Conservation (phyloP, 2,888 invertebrate genomes). For the Cerceris ruficornis region DNA sequence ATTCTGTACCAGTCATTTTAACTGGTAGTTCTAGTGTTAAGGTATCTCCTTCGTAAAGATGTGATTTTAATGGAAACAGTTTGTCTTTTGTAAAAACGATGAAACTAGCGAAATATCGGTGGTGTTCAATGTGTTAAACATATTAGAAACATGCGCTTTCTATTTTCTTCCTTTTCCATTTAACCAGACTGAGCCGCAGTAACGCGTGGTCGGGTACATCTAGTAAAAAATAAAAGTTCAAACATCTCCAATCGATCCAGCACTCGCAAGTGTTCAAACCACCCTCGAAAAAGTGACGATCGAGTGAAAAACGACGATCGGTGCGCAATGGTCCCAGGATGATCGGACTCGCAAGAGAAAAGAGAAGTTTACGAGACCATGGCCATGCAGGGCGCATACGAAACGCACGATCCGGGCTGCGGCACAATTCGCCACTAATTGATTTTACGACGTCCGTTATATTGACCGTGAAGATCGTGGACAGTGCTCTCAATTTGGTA, state of each 20-base stretch:
- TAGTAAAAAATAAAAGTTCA: neutral
- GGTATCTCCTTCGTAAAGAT: no score
- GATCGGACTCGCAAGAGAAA: conserved; percentile 31
- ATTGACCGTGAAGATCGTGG: conserved; percentile 76
- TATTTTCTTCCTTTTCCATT: no score
- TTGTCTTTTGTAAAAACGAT: no score
- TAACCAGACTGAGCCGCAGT: no score
- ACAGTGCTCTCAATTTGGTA: conserved; percentile 6
- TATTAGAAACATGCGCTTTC: no score
- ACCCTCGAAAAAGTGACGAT: conserved; percentile 25
- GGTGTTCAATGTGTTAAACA: no score
- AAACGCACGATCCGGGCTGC: conserved; percentile 56
- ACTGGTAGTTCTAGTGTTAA: no score
- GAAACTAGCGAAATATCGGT: no score
- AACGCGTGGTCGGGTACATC: no score
- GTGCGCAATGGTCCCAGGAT: conserved; percentile 13
- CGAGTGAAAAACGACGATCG: conserved; percentile 20
- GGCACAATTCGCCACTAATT: conserved; percentile 76
- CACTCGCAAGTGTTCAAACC: neutral
- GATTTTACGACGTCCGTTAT: conserved; percentile 74
- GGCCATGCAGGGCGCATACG: conserved; percentile 17
- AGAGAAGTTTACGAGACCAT: conserved; percentile 29
- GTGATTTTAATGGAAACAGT: no score
- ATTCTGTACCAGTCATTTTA: no score
- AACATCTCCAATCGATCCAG: neutral